Base-by-base conservation (phyloP, 2,888 invertebrate species). In the Caenorhabditis virilis region DNA sequence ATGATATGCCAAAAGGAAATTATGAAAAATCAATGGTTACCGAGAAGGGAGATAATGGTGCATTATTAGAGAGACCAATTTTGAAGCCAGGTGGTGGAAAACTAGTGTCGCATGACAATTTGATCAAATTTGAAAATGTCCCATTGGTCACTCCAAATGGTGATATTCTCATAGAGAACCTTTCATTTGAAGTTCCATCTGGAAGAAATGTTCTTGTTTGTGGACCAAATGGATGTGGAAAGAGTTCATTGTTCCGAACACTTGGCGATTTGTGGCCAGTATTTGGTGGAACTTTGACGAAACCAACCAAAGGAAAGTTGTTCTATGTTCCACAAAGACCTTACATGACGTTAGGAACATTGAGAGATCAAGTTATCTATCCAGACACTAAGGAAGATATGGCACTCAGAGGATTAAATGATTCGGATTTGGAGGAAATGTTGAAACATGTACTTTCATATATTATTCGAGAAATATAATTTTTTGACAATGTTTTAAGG, bases 61-160 rank as follows among this genome's bases (percentile, higher is more conserved):
- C n/a, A 5, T n/a, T 26, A n/a, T n/a, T 41, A 36, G 27, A 59
- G 26, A 51, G 49, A 26, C 47, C 48, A 20, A 45, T 45, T 15
- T 20, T 69, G 26, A 54, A 55, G 33, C 54, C 69, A 11, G 72
- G 72, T 35, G 47, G 58, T 4, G 81, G 81, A 35, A 63, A 66
- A 36, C 47, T 81, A n/a, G 50, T 78, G 5, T 67, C 75, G 22
- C 64, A 68, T 26, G 93, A 95, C 84, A 91, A 93, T 83, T 85
- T 95, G 15, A 94, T 92, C 81, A 89, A 89, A 71, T 97, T 97
- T 86, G 91, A 95, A 65, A 87, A 88, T 66, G 95, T 98, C 30
- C 95, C 97, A 1, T 87, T 98, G 51, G 90, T 95, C 22, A 98
- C 97, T 1, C 97, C 97, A 1, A 97, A 95, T 83, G 97, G 97